Base-by-base conservation (phyloP, 2,888 invertebrate genomes). In the Zaprionus obscuricornis region DNA sequence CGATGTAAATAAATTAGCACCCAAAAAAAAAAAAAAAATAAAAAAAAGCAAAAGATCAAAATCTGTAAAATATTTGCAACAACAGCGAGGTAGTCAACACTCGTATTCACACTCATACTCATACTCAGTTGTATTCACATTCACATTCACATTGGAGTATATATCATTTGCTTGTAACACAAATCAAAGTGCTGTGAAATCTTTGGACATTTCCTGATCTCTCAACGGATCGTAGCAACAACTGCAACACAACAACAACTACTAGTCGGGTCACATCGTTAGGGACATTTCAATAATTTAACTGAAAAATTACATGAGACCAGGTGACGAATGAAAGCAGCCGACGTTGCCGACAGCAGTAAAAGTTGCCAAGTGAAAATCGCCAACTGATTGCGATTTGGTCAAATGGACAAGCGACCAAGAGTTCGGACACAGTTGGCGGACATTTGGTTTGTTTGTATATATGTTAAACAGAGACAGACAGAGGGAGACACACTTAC, bases 251-350 rank as follows among this genome's bases (percentile, higher is more conserved):
- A n/a, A n/a, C n/a, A n/a, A n/a, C 39, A 17, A 34, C 20, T 22
- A 14, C 31, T 24, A 43, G 13, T 27, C 26, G 24, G 29, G 31
- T 47, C 14, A 43, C 56, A 59, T 56, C 59, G 72, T 72, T 71
- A 60, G 55, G 78, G 64, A 63, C 67, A 63, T 66, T 75, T 75
- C 65, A 71, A 67, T 74, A 82, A 77, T 68, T 75, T 69, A 71
- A 52, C 73, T 49, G 52, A 73, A 60, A 75, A 72, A 78, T 66
- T 67, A 57, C 67, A 57, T 42, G 59, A 37, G 59, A 56, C 64
- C 64, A 75, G 79, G 75, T 78, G 85, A 85, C 79, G 79, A 85
- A 78, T 85, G 85, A 82, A 85, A 78, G 83, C 63, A 59, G 69
- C 45, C 79, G 59, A 40, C 51, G 36, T 36, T 51, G 54, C 22